Evolutionary conservation across 2,113 vertebrate genomes (phyloP).

Genomic region (Helogale parvula): DNA sequence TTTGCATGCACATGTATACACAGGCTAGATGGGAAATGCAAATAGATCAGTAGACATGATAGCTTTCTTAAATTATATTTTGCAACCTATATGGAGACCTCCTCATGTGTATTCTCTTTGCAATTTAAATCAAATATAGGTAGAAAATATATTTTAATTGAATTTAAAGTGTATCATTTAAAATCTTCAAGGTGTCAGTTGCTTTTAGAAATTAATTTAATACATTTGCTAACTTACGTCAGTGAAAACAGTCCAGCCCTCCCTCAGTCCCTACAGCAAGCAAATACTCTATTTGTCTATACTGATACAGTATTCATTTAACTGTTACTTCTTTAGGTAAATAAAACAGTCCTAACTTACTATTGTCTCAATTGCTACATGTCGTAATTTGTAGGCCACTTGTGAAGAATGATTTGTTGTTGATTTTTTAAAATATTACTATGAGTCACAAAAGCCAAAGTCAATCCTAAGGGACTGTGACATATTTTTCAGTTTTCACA

Average conservation of each 20-base stretch:
- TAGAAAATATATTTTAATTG: constrained; percentile 74
- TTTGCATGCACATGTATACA: constrained; percentile 59
- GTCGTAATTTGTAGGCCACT: not conserved
- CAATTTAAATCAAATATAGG: constrained; percentile 76
- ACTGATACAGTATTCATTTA: constrained; percentile 24
- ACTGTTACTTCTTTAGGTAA: constrained; percentile 43
- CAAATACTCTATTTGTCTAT: not conserved
- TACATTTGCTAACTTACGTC: constrained; percentile 19
- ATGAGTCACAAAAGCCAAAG: constrained; percentile 66
- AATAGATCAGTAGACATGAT: constrained; percentile 55
- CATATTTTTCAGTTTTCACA: constrained; percentile 73
- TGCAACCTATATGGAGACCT: constrained; percentile 62
- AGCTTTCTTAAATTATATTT: constrained; percentile 76
- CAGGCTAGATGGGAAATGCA: constrained; percentile 71
- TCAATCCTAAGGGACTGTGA: constrained; percentile 59
- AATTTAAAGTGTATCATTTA: constrained; percentile 71
- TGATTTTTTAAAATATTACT: constrained; percentile 59
- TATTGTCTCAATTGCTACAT: not conserved
- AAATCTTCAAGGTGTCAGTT: constrained; percentile 70
- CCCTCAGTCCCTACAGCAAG: not conserved
- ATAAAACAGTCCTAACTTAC: constrained; percentile 2
- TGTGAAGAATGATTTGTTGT: not conserved
- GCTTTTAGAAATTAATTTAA: constrained; percentile 69
- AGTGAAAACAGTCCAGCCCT: not conserved
- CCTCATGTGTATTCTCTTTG: constrained; percentile 64